phyloP scores from a whole-genome alignment of 2,797 vertebrate genomes.

The Melopsittacus undulatus region DNA sequence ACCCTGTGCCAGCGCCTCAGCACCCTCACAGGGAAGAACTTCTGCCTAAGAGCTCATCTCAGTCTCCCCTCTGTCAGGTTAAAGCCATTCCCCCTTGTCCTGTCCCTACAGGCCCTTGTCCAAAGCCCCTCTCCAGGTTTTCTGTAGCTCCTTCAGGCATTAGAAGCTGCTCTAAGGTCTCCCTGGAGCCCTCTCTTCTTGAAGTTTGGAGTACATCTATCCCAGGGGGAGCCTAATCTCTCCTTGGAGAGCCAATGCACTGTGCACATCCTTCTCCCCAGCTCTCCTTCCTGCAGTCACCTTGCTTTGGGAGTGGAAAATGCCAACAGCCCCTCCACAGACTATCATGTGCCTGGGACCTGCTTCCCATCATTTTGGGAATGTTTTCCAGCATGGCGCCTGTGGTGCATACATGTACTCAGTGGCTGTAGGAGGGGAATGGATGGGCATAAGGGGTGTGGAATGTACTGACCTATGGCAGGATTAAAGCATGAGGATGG shows the following conservation, averaged over 20 bases:
- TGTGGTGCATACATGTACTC: rapidly evolving
- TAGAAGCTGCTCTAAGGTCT: neutral
- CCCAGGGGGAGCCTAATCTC: rapidly evolving
- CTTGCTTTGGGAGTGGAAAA: neutral
- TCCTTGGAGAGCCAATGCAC: neutral
- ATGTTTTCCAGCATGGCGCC: rapidly evolving
- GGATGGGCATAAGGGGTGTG: neutral
- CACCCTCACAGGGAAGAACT: too few relatives aligned
- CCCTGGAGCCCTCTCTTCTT: neutral
- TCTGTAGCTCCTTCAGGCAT: neutral
- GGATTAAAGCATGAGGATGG: neutral
- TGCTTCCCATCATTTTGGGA: neutral
- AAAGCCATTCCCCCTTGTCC: neutral
- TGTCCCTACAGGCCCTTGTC: neutral
- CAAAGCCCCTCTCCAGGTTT: neutral
- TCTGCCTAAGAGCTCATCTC: neutral
- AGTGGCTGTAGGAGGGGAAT: neutral
- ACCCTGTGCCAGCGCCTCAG: too few relatives aligned
- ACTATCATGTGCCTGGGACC: neutral
- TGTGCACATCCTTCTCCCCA: neutral
- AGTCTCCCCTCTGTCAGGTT: neutral
- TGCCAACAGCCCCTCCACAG: neutral
- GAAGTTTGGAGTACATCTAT: rapidly evolving
- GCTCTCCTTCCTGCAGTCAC: neutral
- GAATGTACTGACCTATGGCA: neutral